Evolutionary conservation across 1,140 invertebrate species (phyloP).

Genomic region (Drosophila santomea): DNA sequence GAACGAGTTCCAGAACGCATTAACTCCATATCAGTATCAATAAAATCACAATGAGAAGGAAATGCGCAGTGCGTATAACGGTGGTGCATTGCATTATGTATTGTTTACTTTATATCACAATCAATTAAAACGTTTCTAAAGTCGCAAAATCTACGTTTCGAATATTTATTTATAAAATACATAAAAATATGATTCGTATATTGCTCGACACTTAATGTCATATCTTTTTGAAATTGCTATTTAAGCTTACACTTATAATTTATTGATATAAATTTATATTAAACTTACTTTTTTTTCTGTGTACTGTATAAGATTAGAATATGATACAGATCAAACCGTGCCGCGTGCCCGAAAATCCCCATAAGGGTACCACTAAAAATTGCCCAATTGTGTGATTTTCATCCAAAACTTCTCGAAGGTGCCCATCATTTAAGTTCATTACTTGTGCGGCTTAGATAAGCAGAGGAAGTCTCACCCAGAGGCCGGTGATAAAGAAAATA

Average conservation of each 20-base stretch:
- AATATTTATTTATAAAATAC: too few species aligned
- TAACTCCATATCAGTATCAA: not conserved
- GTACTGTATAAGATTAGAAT: not conserved
- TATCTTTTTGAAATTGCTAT: too few species aligned
- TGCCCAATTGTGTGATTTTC: not conserved
- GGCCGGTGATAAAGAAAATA: constrained; percentile 28
- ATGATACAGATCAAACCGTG: not conserved
- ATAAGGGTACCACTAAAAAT: constrained; percentile 2
- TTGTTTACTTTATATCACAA: too few species aligned
- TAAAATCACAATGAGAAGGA: not conserved
- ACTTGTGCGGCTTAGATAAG: constrained; percentile 19
- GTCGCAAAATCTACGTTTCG: too few species aligned
- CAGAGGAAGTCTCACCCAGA: constrained; percentile 15
- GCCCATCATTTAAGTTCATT: constrained; percentile 7
- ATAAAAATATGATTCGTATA: too few species aligned
- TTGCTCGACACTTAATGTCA: too few species aligned
- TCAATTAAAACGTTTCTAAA: too few species aligned
- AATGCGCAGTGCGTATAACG: constrained; percentile 3
- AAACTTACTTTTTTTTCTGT: not conserved
- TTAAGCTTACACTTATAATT: too few species aligned
- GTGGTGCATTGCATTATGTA: not conserved
- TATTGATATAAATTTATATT: not conserved
- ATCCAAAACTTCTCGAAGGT: constrained; percentile 4
- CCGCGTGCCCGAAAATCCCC: constrained; percentile 3
- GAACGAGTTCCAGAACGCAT: constrained; percentile 16